Evolutionary conservation across 2,797 vertebrate species (phyloP), one percentile per base, ranked within the genome.

Genomic region (Harpagifer antarcticus): DNA sequence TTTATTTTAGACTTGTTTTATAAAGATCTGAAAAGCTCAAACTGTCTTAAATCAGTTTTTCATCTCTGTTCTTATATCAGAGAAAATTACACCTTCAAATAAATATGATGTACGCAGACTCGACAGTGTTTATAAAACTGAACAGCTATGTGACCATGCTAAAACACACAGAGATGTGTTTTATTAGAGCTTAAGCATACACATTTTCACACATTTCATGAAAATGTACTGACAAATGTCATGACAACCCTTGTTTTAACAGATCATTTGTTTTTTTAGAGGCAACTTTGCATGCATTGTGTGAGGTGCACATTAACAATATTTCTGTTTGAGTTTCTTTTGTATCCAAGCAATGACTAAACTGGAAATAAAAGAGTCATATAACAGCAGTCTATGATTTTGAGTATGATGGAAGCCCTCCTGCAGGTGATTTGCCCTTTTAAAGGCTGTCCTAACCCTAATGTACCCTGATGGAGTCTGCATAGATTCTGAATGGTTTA

Each of bases 341-440:
- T 15, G 12, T 12, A 17, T 4, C 48, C 33, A 58, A 62, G 23
- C 59, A 50, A 55, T 19, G 63, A 8, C 12, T n/a, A 43, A 19
- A 58, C 10, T 31, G 19, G 3, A 14, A 42, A 48, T 31, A 54
- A 17, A 48, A 58, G 48, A 19, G 63, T 33, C 31, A 73, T 67
- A 9, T 37, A 71, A 71, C 42, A 59, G 40, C 70, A 55, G 53
- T 20, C 31, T 19, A 17, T 73, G 16, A 73, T 53, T 70, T 45
- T 33, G 56, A 65, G 19, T 52, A 42, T 55, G 72, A 79, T 59
- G 44, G 54, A 82, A 68, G 53, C 50, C 53, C 43, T 61, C 65
- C 75, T 72, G 67, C 60, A 48, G 79, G 59, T 78, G 55, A 57
- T 77, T 76, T 72, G 56, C 65, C 72, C 73, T 83, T 73, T 81